Percentiles rank a stretch among this genome's conserved stretches.
phyloP scores from a whole-genome alignment of 2,888 invertebrate species.

The Tenthredo notha region DNA sequence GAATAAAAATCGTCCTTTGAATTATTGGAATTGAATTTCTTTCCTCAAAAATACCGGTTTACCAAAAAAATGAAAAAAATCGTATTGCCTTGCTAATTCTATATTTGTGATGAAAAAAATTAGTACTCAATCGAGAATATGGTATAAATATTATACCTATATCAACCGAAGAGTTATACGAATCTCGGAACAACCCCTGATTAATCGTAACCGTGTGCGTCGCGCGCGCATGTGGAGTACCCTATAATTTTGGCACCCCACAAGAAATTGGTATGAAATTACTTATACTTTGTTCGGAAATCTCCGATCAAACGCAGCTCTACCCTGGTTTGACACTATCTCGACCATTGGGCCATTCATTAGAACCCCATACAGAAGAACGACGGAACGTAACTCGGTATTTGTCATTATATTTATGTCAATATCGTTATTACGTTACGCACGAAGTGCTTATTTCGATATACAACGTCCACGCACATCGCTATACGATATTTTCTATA shows the following conservation, averaged over 20 bases:
- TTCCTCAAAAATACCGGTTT: background rate
- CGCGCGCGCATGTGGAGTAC: conserved; percentile 36
- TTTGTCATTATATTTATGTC: conserved; percentile 46
- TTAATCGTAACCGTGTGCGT: conserved; percentile 32
- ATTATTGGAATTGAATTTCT: background rate
- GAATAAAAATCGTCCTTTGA: background rate
- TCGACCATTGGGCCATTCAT: conserved; percentile 13
- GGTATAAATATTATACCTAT: background rate
- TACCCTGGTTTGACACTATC: conserved; percentile 27
- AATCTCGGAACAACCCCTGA: conserved; percentile 23
- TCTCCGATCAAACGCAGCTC: conserved; percentile 45
- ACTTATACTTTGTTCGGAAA: conserved; percentile 52
- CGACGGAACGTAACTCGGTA: background rate
- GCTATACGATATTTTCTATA: too few species aligned
- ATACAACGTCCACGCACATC: background rate
- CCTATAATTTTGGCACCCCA: conserved; percentile 52
- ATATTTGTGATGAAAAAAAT: background rate
- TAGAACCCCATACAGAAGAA: background rate
- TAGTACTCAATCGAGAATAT: background rate
- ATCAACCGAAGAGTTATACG: background rate
- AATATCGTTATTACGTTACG: conserved; percentile 35
- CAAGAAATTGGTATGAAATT: conserved; percentile 50
- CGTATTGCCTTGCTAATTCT: background rate
- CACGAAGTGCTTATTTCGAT: conserved; percentile 26
- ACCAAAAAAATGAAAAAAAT: background rate